These are phyloP conservation scores for Tupaia tana DNA, from an alignment of 2,113 vertebrate genomes.

Conservation along the genomic window DNA sequence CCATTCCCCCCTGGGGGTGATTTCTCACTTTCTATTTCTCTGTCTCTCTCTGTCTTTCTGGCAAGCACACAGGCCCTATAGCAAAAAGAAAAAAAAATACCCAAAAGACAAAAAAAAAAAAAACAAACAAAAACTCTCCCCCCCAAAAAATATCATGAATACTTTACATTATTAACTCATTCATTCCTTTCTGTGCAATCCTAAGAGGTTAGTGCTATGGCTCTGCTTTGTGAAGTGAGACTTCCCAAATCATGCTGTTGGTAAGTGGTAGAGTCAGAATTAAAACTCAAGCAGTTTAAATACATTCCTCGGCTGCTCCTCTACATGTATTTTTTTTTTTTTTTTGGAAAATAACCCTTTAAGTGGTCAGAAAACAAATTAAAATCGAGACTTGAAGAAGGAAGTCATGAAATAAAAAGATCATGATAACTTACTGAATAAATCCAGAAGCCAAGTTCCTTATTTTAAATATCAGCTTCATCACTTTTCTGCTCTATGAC, in stretches of 20 bases:
- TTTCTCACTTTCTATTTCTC: too few species aligned
- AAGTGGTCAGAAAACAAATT: conserved; percentile 11
- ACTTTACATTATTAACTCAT: background rate
- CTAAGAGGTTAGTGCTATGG: background rate
- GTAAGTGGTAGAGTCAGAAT: background rate
- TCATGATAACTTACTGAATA: background rate
- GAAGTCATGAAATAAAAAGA: conserved; percentile 12
- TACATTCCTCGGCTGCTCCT: background rate
- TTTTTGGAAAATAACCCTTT: background rate
- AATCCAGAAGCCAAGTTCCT: background rate
- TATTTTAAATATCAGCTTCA: background rate
- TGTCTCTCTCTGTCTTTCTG: too few species aligned
- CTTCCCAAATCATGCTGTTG: background rate
- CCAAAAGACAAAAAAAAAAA: too few species aligned
- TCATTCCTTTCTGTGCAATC: background rate
- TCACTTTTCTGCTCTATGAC: background rate
- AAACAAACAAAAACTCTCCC: too few species aligned
- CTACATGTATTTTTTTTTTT: background rate
- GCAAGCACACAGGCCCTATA: too few species aligned
- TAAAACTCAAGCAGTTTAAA: background rate
- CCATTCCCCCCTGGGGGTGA: too few species aligned
- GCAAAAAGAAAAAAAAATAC: too few species aligned
- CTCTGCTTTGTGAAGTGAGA: background rate
- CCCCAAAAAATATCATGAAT: background rate
- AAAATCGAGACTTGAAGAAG: background rate